Evolutionary conservation across 2,113 vertebrate genomes (phyloP), one percentile per base, ranked within the genome.

Genomic region (Psittacus erithacus): DNA sequence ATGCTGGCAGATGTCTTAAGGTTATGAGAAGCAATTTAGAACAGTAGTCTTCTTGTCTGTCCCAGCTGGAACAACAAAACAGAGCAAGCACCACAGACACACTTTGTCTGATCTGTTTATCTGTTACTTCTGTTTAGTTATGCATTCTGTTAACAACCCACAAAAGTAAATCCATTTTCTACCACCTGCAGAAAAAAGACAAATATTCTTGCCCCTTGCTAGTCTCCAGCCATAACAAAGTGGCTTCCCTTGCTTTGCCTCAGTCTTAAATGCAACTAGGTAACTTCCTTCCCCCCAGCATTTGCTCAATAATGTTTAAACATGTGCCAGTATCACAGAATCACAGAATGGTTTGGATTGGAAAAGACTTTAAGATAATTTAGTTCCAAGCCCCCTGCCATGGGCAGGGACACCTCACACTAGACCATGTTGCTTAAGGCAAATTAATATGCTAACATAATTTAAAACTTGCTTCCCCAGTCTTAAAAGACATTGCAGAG

Each of bases 1-100:
- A 13, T 74, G 50, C 68, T 88, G 68, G 68, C 63, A 90, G 67
- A 82, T 86, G 44, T 64, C 52, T 17, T 11, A 63, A 67, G 43
- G 53, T 74, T 76, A 70, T 53, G 76, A 86, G 50, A 81, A 88
- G 60, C 64, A 70, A 17, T 80, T 81, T 71, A 84, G 91, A 73
- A 67, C 91, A 84, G 76, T 46, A 78, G 88, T 43, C 18, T 0
- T 92, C 31, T 82, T 41, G 33, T 82, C 88, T 71, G 28, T 85
- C 86, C 86, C 91, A 96, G 69, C 92, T 91, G 92, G 76, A 93
- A 59, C 49, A 97, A 83, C 71, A 96, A 38, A 75, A 69, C 57
- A 85, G 46, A 85, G 38, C 74, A 57, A 46, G 49, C 6, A 3
- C 63, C 27, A 5, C 20, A 35, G 65, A 64, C 18, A 25, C 9